Evolutionary conservation across 2,888 invertebrate genomes (phyloP).

Genomic region (Fragum whitleyi): DNA sequence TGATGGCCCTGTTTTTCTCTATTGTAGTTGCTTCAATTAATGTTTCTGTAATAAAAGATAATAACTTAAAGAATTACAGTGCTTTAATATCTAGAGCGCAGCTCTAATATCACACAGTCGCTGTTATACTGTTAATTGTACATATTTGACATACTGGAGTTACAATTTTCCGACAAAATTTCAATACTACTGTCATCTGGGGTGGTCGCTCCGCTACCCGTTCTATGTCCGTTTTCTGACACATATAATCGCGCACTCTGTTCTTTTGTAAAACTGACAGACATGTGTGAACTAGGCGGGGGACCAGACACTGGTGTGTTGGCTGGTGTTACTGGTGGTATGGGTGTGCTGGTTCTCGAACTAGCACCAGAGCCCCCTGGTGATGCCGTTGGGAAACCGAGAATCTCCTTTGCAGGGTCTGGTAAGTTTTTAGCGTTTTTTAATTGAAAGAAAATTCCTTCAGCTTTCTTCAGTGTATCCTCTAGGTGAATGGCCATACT

Average conservation of each 20-base stretch:
- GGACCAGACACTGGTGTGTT: conserved; percentile 50
- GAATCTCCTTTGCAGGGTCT: conserved; percentile 77
- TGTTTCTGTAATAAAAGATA: no score
- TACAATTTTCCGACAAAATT: conserved; percentile 77
- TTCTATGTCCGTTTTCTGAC: conserved; percentile 62
- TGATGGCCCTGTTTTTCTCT: no score
- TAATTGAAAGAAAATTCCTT: conserved; percentile 96
- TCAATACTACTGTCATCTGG: conserved; percentile 83
- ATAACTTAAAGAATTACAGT: no score
- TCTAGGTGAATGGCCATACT: conserved; percentile 94
- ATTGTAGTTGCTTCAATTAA: no score
- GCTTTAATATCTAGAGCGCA: no score
- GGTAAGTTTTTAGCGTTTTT: conserved; percentile 82
- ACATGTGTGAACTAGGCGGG: conserved; percentile 25
- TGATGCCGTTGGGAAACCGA: conserved; percentile 72
- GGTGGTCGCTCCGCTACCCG: conserved; percentile 71
- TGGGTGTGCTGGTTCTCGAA: conserved; percentile 68
- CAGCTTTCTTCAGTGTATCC: conserved; percentile 93
- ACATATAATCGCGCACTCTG: conserved; percentile 55
- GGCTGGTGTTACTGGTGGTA: conserved; percentile 55
- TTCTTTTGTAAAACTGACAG: conserved; percentile 42
- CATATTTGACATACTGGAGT: conserved; percentile 64
- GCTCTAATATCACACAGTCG: no score
- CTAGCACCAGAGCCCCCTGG: conserved; percentile 61
- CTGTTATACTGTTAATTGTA: conserved; percentile 62